phyloP scores from a whole-genome alignment of 1,140 invertebrate species.

The Nymphalis io region DNA sequence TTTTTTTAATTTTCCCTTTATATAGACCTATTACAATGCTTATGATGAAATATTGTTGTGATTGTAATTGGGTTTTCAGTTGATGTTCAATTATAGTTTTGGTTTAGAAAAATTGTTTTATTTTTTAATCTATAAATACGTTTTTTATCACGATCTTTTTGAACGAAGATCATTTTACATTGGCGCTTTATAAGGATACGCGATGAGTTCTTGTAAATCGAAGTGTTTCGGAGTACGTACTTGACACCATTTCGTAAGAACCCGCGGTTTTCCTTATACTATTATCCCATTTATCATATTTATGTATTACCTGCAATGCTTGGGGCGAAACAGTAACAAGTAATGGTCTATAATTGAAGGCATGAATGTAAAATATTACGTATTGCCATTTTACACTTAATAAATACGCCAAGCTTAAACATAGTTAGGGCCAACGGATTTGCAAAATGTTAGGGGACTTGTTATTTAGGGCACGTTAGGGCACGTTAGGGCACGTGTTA shows the following conservation, averaged over 20 bases:
- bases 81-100: too few relatives aligned
- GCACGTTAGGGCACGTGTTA: too few relatives aligned
- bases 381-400: slow-evolving; percentile 1
- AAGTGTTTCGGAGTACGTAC: slow-evolving; percentile 11
- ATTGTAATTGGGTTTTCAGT: too few relatives aligned
- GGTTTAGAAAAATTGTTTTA: too few relatives aligned
- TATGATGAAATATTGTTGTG: too few relatives aligned
- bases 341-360: slow-evolving; percentile 23
- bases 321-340: not conserved
- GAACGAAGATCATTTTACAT: not conserved
- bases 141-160: not conserved
- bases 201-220: not conserved
- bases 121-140: not conserved
- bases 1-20: not conserved
- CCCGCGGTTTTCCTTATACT: slow-evolving; percentile 23
- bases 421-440: too few relatives aligned
- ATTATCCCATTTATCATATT: slow-evolving; percentile 32
- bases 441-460: too few relatives aligned
- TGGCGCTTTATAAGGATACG: not conserved
- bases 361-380: not conserved
- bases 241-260: slow-evolving; percentile 25
- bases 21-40: too few relatives aligned
- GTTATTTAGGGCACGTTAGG: too few relatives aligned
- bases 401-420: too few relatives aligned
- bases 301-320: slow-evolving; percentile 18